These are phyloP conservation scores for Scaptomyza hsui DNA, from an alignment of 1,140 invertebrate species.

Conservation along the genomic window DNA sequence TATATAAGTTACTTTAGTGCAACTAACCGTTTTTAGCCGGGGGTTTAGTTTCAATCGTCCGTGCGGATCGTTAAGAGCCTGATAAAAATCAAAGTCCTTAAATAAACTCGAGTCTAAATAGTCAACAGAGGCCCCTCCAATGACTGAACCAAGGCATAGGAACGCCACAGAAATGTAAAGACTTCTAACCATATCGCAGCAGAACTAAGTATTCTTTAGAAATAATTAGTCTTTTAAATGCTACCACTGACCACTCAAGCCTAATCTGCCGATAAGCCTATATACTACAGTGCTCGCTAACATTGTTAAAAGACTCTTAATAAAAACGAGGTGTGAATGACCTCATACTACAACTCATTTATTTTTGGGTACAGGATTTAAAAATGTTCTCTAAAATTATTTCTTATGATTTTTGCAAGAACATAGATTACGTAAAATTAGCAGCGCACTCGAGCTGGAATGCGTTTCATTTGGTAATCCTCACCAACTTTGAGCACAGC, in stretches of 20 bases:
- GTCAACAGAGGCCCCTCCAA: slow-evolving; percentile 3
- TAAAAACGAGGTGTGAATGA: no score
- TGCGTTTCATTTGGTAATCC: slow-evolving; percentile 71
- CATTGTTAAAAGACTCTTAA: no score
- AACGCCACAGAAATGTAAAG: slow-evolving; percentile 1
- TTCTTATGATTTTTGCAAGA: no score
- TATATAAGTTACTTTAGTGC: slow-evolving; percentile 5
- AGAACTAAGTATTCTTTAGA: neutral
- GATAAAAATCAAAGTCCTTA: slow-evolving; percentile 51
- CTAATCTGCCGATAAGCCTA: slow-evolving; percentile 30
- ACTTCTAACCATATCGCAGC: neutral
- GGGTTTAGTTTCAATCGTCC: slow-evolving; percentile 44
- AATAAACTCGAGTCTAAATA: slow-evolving; percentile 4
- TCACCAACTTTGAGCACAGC: slow-evolving; percentile 86
- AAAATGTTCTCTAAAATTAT: neutral
- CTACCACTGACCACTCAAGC: neutral
- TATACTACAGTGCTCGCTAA: no score
- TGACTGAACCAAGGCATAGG: neutral
- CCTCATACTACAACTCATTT: no score
- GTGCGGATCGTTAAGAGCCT: slow-evolving; percentile 58
- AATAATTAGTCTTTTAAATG: neutral
- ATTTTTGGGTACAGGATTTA: neutral
- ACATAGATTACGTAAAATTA: slow-evolving; percentile 10
- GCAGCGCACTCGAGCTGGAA: slow-evolving; percentile 66
- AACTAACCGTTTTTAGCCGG: slow-evolving; percentile 43